Base-by-base conservation (phyloP, 2,888 invertebrate species). In the Crepidodera aurea region DNA sequence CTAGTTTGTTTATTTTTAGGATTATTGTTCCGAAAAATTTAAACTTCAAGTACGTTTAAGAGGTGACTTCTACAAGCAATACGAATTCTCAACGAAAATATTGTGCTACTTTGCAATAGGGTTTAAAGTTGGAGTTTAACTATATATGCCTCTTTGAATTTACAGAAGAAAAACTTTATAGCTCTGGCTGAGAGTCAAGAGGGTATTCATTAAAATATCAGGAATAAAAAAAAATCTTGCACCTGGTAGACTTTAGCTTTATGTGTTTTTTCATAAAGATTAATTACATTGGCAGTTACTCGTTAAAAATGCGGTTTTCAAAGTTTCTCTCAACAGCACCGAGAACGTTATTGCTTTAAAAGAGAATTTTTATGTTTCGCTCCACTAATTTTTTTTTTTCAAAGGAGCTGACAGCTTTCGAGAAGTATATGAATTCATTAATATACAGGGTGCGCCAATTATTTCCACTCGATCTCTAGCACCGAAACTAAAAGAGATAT, bases 201-300 rank as follows among this genome's bases (percentile, higher is more conserved):
- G 42, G 15, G 48, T 29, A 27, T 48, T 44, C 22, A 22, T 44
- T 27, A 13, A 48, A 48, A 27, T 29, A 4, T 48, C 8, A 7
- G 2, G 12, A n/a, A 19, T 6, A 13, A 22, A 22, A 25, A 44
- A 44, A 22, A 22, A 6, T 13, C 12, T 12, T 48, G 27, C 48
- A 48, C 48, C 48, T 48, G 27, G 27, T 27, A 8, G 15, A 48
- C 22, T 12, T 29, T 27, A 25, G 6, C 48, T 27, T 27, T 48
- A 48, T 27, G 15, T 48, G 27, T 25, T 27, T 48, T 27, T 48
- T 13, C 27, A 27, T n/a, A 48, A 48, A 27, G 48, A 48, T 48
- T 48, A 48, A 48, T 48, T 48, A 48, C 48, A 48, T 48, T 48
- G 48, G 48, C 16, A 48, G 48, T 48, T 48, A 48, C 27, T 48